These are phyloP conservation scores for Salmo trutta DNA, from an alignment of 2,797 vertebrate species.

Conservation along the genomic window DNA sequence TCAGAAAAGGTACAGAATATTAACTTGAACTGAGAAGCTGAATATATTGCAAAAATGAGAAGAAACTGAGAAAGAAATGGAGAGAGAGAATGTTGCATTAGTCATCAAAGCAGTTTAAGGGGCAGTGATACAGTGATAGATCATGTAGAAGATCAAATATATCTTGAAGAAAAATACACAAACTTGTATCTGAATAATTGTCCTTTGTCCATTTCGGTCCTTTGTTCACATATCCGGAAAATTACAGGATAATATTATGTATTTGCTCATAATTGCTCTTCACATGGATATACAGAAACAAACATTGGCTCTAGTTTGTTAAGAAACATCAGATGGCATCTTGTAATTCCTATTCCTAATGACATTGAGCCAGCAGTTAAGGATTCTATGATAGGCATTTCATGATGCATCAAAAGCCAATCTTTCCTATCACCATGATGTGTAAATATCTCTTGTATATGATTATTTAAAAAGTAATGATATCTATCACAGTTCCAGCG, in stretches of 20 bases:
- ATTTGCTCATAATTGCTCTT: background rate
- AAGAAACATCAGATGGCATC: background rate
- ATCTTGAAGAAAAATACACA: background rate
- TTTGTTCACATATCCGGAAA: background rate
- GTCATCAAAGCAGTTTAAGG: background rate
- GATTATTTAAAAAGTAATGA: slow-evolving; percentile 72
- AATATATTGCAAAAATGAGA: background rate
- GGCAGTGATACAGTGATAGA: background rate
- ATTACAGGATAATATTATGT: background rate
- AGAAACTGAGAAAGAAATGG: background rate
- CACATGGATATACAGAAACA: background rate
- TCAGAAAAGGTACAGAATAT: background rate
- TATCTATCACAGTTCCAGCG: slow-evolving; percentile 37
- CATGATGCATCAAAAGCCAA: slow-evolving; percentile 71
- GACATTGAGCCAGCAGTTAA: slow-evolving; percentile 82
- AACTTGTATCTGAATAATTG: background rate
- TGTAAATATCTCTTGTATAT: slow-evolving; percentile 88
- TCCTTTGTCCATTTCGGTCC: background rate
- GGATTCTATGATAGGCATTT: slow-evolving; percentile 73
- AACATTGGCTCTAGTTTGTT: slow-evolving; percentile 6
- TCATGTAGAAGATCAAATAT: background rate
- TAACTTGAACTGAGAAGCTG: background rate
- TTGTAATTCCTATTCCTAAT: background rate
- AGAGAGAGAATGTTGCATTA: background rate
- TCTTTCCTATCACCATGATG: slow-evolving; percentile 75